Evolutionary conservation across 2,888 invertebrate species (phyloP), one percentile per base, ranked within the genome.

Genomic region (Cheilosia grossa): DNA sequence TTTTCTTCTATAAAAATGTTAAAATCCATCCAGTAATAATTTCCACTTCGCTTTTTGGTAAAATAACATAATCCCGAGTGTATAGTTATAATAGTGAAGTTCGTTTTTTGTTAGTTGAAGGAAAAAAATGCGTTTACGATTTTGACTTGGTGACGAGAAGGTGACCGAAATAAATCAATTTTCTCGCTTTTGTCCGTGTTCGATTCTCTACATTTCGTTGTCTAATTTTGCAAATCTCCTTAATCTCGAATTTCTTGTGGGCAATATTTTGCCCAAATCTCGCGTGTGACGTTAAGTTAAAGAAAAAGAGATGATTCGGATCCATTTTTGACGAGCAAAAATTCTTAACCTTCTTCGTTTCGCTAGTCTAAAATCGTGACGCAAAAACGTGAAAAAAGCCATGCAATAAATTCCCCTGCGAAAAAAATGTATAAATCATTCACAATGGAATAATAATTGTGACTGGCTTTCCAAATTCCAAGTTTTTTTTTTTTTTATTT

Each of bases 371-470:
- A 75, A 47, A 79, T 74, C 61, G 85, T 80, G 80, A 80, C 70
- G 85, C 85, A 85, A 77, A 49, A 51, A 67, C 27, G 47, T 58
- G 67, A 54, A 67, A 67, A 67, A 82, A 64, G 69, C 66, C 72
- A 80, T 78, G 70, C 69, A 49, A 63, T 69, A 70, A 75, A 47
- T 67, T 70, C 59, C 64, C 69, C 54, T 63, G 70, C 61, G 53
- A 73, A 78, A 79, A 61, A 56, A 61, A 13, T 66, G 40, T 72
- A 77, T 67, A 56, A 75, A 54, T 79, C 79, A 83, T 83, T 85
- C 81, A 80, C 85, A 75, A 85, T 85, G 75, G 80, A 75, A 59
- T 72, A 67, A 85, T 85, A 37, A 47, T 47, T 81, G 72, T 79
- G 78, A 63, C 54, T 79, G 44, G 61, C 61, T 81, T 81, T 75